Evolutionary conservation across 2,888 invertebrate genomes (phyloP).

Genomic region (Idaea biselata): DNA sequence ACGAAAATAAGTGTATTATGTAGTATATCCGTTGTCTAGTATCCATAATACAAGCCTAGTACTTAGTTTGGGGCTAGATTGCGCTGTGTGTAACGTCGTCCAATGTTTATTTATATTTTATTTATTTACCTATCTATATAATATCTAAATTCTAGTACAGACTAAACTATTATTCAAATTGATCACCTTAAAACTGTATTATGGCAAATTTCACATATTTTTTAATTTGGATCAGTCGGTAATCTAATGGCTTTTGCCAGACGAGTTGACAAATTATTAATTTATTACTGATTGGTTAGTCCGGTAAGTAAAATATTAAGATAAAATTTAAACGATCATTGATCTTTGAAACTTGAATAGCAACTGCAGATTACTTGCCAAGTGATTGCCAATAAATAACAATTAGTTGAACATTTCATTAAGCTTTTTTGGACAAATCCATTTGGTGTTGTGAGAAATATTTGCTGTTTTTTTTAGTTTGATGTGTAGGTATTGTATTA

Average conservation of each 20-base stretch:
- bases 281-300: constrained; percentile 5
- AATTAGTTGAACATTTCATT: not conserved
- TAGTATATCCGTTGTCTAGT: too few relatives aligned
- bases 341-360: not conserved
- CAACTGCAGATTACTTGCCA: not conserved
- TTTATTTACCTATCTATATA: too few relatives aligned
- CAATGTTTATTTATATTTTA: too few relatives aligned
- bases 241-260: not conserved
- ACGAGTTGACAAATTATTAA: not conserved
- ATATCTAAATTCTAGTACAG: too few relatives aligned
- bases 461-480: not conserved
- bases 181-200: not conserved
- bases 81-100: too few relatives aligned
- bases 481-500: not conserved
- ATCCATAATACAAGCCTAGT: too few relatives aligned
- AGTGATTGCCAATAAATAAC: not conserved
- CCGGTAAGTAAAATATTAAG: not conserved
- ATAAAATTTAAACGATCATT: not conserved
- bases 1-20: too few relatives aligned
- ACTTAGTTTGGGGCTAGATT: too few relatives aligned
- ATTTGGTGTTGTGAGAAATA: not conserved
- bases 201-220: not conserved
- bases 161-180: not conserved
- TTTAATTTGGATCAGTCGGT: not conserved
- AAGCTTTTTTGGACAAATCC: not conserved